Evolutionary conservation across 2,888 invertebrate genomes (phyloP).

Genomic region (Helobdella robusta): DNA sequence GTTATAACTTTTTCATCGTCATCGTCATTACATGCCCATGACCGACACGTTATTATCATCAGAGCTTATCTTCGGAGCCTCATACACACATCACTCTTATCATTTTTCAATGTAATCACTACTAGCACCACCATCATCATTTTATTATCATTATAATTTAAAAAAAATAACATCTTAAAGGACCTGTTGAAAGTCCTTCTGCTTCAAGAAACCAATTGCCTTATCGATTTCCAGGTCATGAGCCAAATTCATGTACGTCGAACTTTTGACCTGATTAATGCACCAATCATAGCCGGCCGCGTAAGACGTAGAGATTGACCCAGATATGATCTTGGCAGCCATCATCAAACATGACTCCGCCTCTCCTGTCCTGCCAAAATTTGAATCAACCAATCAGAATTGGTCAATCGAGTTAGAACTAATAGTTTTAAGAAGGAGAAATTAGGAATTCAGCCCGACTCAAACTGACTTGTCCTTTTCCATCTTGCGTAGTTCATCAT

Average conservation of each 20-base stretch:
- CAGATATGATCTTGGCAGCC: slow-evolving; percentile 78
- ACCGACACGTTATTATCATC: no score
- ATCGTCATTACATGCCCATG: no score
- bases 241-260: slow-evolving; percentile 71
- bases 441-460: neutral
- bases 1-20: no score
- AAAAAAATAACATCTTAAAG: no score
- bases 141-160: no score
- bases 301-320: slow-evolving; percentile 62
- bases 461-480: slow-evolving; percentile 56
- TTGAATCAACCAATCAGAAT: neutral
- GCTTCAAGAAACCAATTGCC: slow-evolving; percentile 71
- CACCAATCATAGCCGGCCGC: slow-evolving; percentile 61
- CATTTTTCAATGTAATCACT: no score
- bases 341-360: slow-evolving; percentile 74
- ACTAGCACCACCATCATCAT: no score
- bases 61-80: no score
- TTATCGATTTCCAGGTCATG: slow-evolving; percentile 83
- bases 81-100: no score
- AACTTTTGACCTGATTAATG: slow-evolving; percentile 80
- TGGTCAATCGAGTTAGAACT: neutral
- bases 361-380: slow-evolving; percentile 54
- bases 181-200: slow-evolving; percentile 61
- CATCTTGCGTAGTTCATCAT: slow-evolving; percentile 65
- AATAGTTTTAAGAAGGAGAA: neutral